phyloP scores from a whole-genome alignment of 2,113 vertebrate species.

The Thinocorus orbignyianus region DNA sequence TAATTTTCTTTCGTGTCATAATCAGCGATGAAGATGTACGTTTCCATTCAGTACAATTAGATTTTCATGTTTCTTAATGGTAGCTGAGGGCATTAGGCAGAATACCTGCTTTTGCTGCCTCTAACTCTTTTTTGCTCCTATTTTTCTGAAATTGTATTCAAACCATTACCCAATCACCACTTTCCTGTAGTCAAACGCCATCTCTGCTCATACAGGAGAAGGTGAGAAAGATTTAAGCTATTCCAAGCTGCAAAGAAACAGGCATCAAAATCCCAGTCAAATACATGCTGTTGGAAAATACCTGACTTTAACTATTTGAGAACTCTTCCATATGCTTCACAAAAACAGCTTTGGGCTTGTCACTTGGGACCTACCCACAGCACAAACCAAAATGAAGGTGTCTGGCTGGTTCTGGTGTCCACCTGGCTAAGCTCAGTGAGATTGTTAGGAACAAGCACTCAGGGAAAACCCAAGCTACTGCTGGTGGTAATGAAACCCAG shows the following conservation, averaged over 20 bases:
- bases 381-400: background rate
- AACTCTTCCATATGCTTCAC: background rate
- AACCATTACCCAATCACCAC: slow-evolving; percentile 22
- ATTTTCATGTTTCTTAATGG: slow-evolving; percentile 63
- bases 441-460: background rate
- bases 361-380: background rate
- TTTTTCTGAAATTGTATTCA: slow-evolving; percentile 35
- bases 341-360: background rate
- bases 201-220: background rate
- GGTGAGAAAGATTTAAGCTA: background rate
- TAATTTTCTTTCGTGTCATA: slow-evolving; percentile 67
- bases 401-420: accelerated
- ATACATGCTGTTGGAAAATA: background rate
- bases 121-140: slow-evolving; percentile 14
- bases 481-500: background rate
- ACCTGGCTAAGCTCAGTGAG: background rate
- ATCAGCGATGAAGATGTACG: slow-evolving; percentile 64
- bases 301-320: background rate
- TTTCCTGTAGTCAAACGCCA: background rate
- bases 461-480: background rate
- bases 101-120: slow-evolving; percentile 23
- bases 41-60: slow-evolving; percentile 67
- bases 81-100: slow-evolving; percentile 53
- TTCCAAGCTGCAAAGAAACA: background rate
- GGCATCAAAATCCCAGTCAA: background rate